phyloP scores from a whole-genome alignment of 2,888 invertebrate genomes.

The Notodonta ziczac region DNA sequence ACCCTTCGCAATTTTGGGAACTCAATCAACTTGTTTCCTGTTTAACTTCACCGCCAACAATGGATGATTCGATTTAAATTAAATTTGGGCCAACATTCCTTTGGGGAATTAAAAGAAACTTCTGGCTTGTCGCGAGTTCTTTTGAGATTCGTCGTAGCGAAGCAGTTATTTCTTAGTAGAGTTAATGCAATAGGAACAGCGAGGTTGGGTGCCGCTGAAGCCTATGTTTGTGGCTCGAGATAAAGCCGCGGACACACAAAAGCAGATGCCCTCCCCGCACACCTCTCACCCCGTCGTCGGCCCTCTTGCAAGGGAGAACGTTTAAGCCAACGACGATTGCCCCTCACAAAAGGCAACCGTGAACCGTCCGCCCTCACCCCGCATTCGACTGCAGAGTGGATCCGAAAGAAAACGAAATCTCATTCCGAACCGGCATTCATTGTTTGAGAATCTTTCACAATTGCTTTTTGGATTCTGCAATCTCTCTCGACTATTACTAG shows the following conservation, averaged over 20 bases:
- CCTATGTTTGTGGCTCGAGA: conserved; percentile 64
- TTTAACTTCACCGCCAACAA: conserved; percentile 28
- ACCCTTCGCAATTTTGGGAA: conserved; percentile 30
- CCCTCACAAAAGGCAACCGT: conserved; percentile 67
- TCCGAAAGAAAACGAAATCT: conserved; percentile 75
- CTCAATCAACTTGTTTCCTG: conserved; percentile 42
- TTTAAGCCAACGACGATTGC: conserved; percentile 75
- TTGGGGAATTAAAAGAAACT: conserved; percentile 32
- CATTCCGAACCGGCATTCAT: conserved; percentile 65
- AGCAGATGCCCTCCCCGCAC: conserved; percentile 55
- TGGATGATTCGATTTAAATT: conserved; percentile 39
- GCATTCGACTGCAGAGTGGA: conserved; percentile 60
- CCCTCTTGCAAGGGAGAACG: conserved; percentile 52
- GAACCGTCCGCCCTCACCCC: conserved; percentile 38
- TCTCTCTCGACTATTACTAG: conserved; percentile 51
- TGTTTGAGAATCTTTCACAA: conserved; percentile 72
- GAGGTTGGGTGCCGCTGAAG: conserved; percentile 44
- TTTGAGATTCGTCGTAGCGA: conserved; percentile 33
- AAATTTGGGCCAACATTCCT: conserved; percentile 24
- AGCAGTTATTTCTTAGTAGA: conserved; percentile 47
- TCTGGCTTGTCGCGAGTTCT: conserved; percentile 41
- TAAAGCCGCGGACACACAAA: conserved; percentile 69
- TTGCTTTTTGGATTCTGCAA: conserved; percentile 71
- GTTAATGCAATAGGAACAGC: conserved; percentile 68
- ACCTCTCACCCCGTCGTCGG: conserved; percentile 38